These are phyloP conservation scores for Leuciscus idus DNA, from an alignment of 2,113 vertebrate genomes.

Conservation along the genomic window DNA sequence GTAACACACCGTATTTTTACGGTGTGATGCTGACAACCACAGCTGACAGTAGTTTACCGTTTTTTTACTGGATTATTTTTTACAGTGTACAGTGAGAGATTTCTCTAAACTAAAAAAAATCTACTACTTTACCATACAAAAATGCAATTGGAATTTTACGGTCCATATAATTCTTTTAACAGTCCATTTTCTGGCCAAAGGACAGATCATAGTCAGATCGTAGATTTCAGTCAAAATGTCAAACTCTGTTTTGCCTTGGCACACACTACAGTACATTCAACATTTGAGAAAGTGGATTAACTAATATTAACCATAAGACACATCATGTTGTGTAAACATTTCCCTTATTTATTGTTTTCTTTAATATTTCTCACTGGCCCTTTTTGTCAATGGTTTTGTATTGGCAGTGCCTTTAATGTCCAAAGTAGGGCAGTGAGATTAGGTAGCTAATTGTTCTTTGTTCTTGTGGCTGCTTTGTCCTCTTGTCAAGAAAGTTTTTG, in stretches of 20 bases:
- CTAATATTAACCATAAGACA: background rate
- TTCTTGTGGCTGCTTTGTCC: background rate
- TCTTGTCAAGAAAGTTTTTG: slow-evolving; percentile 25
- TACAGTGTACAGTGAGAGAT: background rate
- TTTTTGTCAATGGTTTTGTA: background rate
- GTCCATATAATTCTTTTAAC: too few relatives aligned
- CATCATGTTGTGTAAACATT: background rate
- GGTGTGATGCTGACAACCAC: too few relatives aligned
- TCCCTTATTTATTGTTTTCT: background rate
- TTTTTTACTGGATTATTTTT: too few relatives aligned
- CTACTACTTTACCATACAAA: background rate
- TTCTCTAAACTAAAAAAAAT: background rate
- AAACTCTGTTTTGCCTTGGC: background rate
- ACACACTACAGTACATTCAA: background rate
- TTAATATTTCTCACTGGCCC: background rate
- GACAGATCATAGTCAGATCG: background rate
- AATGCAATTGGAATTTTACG: too few relatives aligned
- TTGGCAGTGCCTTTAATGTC: slow-evolving; percentile 11
- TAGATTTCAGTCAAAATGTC: background rate
- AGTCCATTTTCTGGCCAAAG: background rate
- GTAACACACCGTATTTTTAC: too few relatives aligned
- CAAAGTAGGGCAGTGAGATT: slow-evolving; percentile 34
- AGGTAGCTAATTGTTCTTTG: background rate
- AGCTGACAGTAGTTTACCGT: too few relatives aligned
- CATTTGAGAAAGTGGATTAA: background rate